These are phyloP conservation scores for Eptatretus burgeri DNA, from an alignment of 2,113 vertebrate genomes.

Conservation along the genomic window DNA sequence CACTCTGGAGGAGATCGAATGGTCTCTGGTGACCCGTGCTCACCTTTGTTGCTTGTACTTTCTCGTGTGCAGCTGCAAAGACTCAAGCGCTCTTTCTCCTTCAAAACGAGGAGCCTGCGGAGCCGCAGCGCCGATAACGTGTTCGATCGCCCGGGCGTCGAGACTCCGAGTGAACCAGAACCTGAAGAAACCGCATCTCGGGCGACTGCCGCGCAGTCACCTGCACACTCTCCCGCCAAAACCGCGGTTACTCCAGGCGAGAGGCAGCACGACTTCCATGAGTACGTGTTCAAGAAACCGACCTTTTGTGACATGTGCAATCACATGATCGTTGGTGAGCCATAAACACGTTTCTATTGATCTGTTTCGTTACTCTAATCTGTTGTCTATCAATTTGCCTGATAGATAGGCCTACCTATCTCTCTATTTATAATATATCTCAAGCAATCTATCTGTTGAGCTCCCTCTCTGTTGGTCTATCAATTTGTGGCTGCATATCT, in stretches of 20 bases:
- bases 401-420: too few species aligned
- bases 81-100: slow-evolving; percentile 45
- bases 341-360: too few species aligned
- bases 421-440: too few species aligned
- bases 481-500: too few species aligned
- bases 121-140: slow-evolving; percentile 69
- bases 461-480: too few species aligned
- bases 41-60: too few species aligned
- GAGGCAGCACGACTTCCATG: slow-evolving; percentile 44
- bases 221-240: slow-evolving; percentile 21
- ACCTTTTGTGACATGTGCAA: slow-evolving; percentile 54
- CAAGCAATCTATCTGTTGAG: too few species aligned
- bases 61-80: slow-evolving; percentile 27
- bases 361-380: too few species aligned
- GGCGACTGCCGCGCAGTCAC: slow-evolving; percentile 25
- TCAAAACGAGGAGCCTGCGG: slow-evolving; percentile 41
- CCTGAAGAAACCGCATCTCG: slow-evolving; percentile 26
- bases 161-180: slow-evolving; percentile 25
- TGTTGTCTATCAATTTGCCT: too few species aligned
- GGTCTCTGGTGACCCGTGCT: too few species aligned
- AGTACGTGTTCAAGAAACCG: slow-evolving; percentile 47
- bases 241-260: slow-evolving; percentile 15
- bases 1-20: too few species aligned
- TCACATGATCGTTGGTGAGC: slow-evolving; percentile 51
- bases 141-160: slow-evolving; percentile 39